Conservation (phyloP, 2,797 vertebrate species). For the Karalla daura region DNA sequence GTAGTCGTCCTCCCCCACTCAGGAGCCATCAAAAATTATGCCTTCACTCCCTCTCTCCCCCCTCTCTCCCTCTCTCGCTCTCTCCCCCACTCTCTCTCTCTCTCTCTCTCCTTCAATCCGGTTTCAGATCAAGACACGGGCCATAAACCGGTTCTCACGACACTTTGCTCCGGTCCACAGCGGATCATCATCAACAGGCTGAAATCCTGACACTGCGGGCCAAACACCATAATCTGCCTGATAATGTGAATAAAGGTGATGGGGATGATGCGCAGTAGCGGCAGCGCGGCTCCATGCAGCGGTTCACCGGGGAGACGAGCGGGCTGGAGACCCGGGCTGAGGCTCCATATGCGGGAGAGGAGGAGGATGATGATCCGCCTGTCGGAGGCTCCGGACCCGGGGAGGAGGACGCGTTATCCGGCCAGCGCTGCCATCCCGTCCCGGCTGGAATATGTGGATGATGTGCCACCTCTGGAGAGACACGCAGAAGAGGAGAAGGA, state of each 20-base stretch:
- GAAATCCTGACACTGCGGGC: conserved; percentile 81
- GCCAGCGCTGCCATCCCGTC: too few species aligned
- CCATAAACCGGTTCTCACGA: conserved; percentile 78
- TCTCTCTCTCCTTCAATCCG: conserved; percentile 52
- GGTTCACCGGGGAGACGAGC: too few species aligned
- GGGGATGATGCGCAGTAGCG: too few species aligned
- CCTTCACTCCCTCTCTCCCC: neutral
- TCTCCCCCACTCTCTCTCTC: too few species aligned
- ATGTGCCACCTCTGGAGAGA: conserved; percentile 79
- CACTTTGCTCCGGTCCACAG: conserved; percentile 79
- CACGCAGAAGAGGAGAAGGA: neutral
- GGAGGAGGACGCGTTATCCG: too few species aligned
- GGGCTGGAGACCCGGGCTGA: too few species aligned
- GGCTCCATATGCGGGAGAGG: too few species aligned
- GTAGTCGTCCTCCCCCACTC: conserved; percentile 73
- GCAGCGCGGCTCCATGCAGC: too few species aligned
- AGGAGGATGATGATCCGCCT: conserved; percentile 77
- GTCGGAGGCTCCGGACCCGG: conserved; percentile 63
- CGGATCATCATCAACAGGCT: conserved; percentile 85
- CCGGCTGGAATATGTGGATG: conserved; percentile 65
- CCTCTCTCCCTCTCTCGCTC: neutral
- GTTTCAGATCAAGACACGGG: conserved; percentile 76
- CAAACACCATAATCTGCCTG: too few species aligned
- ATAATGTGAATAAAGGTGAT: too few species aligned
- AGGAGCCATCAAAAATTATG: conserved; percentile 63